Percentiles rank a stretch among this genome's conserved stretches.
These are phyloP conservation scores for Casuarius casuarius DNA, from an alignment of 2,113 vertebrate species.

Conservation along the genomic window DNA sequence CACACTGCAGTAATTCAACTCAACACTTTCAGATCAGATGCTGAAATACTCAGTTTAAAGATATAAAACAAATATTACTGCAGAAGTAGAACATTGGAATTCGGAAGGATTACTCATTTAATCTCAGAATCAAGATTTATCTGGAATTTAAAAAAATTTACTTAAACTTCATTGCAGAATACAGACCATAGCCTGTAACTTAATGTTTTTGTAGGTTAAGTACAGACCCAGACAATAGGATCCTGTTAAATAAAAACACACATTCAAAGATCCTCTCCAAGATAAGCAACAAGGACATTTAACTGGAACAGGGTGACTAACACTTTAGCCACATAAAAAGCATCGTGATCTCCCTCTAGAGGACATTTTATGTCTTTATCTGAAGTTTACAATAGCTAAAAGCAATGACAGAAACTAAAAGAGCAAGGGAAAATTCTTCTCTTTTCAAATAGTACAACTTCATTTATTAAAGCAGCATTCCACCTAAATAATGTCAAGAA, in stretches of 20 bases:
- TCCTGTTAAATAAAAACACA: background rate
- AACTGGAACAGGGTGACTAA: background rate
- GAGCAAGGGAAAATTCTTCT: background rate
- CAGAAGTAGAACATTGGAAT: background rate
- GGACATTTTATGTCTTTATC: background rate
- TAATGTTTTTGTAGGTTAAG: background rate
- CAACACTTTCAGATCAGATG: background rate
- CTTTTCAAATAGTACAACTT: background rate
- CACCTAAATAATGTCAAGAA: background rate
- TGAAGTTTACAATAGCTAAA: background rate
- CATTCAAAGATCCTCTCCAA: background rate
- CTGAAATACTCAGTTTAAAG: background rate
- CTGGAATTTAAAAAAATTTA: background rate
- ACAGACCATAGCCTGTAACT: too few relatives aligned
- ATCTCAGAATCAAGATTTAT: background rate
- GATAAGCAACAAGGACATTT: background rate
- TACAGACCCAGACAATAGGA: background rate
- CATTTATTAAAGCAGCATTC: background rate
- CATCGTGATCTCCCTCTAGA: constrained; percentile 62
- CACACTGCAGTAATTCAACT: background rate
- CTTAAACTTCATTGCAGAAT: too few relatives aligned
- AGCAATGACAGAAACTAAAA: background rate
- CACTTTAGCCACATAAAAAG: background rate
- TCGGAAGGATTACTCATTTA: background rate
- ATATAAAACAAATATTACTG: background rate